Evolutionary conservation across 1,140 invertebrate genomes (phyloP).

Genomic region (Manduca sexta): DNA sequence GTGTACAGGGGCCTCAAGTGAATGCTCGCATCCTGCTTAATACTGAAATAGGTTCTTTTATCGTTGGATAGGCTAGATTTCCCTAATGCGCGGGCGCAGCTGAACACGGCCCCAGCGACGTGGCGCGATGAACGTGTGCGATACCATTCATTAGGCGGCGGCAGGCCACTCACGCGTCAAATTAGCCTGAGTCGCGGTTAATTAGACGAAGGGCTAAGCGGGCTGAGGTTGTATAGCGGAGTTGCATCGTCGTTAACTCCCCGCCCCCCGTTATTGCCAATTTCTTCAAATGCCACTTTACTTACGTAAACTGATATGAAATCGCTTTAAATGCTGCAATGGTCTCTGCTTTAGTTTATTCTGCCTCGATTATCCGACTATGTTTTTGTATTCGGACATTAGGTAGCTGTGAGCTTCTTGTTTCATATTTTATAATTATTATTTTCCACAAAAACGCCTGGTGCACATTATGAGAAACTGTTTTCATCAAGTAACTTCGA

Average conservation of each 20-base stretch:
- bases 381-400: no score
- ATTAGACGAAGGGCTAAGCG: slow-evolving; percentile 46
- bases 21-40: slow-evolving; percentile 9
- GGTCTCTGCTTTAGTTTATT: no score
- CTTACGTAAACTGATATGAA: no score
- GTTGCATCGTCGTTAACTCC: slow-evolving; percentile 6
- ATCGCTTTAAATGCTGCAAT: no score
- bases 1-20: background rate
- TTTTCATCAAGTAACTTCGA: no score
- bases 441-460: no score
- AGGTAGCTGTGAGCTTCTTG: no score
- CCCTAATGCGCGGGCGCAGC: slow-evolving; percentile 24
- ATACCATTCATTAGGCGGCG: slow-evolving; percentile 68
- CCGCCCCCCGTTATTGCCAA: slow-evolving; percentile 10
- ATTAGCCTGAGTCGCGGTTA: slow-evolving; percentile 59
- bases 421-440: no score
- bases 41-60: slow-evolving; percentile 30
- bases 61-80: slow-evolving; percentile 31
- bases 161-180: slow-evolving; percentile 54
- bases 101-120: slow-evolving; percentile 36
- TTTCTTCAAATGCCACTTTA: no score
- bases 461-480: no score
- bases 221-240: no score
- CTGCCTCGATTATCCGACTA: no score
- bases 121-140: slow-evolving; percentile 65